Evolutionary conservation across 2,888 invertebrate species (phyloP).

Genomic region (Herminia tarsipennalis): DNA sequence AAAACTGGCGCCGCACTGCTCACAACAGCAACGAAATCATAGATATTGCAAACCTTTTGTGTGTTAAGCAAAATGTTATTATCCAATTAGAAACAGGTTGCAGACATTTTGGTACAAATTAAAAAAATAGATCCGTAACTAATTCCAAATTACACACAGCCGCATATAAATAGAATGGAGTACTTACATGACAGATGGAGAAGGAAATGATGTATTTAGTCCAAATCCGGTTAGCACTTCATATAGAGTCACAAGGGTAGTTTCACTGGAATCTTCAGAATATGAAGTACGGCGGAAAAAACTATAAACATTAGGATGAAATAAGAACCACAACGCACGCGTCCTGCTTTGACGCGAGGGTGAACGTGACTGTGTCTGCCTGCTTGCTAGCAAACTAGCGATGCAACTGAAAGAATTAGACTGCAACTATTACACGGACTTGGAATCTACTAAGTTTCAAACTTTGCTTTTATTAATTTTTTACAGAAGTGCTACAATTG

Average conservation of each 20-base stretch:
- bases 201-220: conserved; percentile 28
- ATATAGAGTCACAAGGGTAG: conserved; percentile 47
- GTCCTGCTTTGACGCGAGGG: conserved; percentile 61
- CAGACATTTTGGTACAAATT: background rate
- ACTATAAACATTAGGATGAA: conserved; percentile 37
- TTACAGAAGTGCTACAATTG: no score
- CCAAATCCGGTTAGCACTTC: conserved; percentile 46
- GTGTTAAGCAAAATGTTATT: conserved; percentile 12
- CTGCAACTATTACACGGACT: conserved; percentile 44
- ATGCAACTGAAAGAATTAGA: conserved; percentile 50
- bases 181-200: conserved; percentile 45
- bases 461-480: background rate
- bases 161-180: conserved; percentile 27
- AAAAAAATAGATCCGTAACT: conserved; percentile 7
- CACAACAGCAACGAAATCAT: conserved; percentile 25
- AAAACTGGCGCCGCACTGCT: conserved; percentile 46
- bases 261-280: conserved; percentile 31
- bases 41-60: conserved; percentile 29
- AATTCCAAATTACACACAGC: background rate
- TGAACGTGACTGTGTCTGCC: conserved; percentile 70
- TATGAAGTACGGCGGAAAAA: conserved; percentile 41
- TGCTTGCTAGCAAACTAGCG: conserved; percentile 42
- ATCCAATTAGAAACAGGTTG: conserved; percentile 4
- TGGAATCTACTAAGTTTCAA: background rate
- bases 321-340: conserved; percentile 53